Conservation (phyloP, 2,888 invertebrate species). For the Epinotia ramella region DNA sequence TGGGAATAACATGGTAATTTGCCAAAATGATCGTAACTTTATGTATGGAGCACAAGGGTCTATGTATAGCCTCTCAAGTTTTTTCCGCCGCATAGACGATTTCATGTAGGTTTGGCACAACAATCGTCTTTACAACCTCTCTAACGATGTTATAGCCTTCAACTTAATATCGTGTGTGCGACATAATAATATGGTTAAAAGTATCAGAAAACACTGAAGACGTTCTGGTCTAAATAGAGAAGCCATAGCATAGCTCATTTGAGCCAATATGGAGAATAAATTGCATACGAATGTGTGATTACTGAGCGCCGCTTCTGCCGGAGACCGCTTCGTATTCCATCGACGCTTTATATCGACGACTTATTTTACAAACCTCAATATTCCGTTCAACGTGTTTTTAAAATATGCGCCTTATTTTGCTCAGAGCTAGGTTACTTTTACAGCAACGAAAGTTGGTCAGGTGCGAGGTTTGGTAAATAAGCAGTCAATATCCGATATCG, state of each 20-base stretch:
- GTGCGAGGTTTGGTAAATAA: slow-evolving; percentile 10
- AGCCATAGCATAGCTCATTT: slow-evolving; percentile 40
- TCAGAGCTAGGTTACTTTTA: background rate
- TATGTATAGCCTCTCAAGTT: too few relatives aligned
- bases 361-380: background rate
- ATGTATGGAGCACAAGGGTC: too few relatives aligned
- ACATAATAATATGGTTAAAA: background rate
- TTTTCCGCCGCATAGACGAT: too few relatives aligned
- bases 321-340: slow-evolving; percentile 51
- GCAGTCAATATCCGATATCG: slow-evolving; percentile 53
- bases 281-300: slow-evolving; percentile 42
- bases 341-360: slow-evolving; percentile 56
- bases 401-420: background rate
- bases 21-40: too few relatives aligned
- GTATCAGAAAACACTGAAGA: slow-evolving; percentile 5
- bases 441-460: background rate
- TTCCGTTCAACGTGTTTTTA: background rate
- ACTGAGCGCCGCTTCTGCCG: slow-evolving; percentile 22
- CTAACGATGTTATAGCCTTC: too few relatives aligned
- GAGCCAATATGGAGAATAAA: slow-evolving; percentile 40
- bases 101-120: background rate
- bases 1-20: too few relatives aligned
- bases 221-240: slow-evolving; percentile 33
- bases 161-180: background rate
- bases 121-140: too few relatives aligned